Base-by-base conservation (phyloP, 2,888 invertebrate genomes). In the Oxystoma pomonae region DNA sequence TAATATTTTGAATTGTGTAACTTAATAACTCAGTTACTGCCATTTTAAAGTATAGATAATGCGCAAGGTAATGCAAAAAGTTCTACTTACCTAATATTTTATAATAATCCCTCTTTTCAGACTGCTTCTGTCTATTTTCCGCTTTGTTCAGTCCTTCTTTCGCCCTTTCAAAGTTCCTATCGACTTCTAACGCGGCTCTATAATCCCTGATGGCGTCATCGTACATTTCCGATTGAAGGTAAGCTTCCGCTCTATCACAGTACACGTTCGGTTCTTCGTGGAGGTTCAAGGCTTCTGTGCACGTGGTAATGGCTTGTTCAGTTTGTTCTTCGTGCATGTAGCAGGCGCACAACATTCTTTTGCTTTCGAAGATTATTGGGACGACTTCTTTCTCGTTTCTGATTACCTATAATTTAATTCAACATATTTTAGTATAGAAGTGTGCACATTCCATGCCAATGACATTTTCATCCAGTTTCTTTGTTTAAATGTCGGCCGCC, bases 101-200 rank as follows among this genome's bases (percentile, higher is more conserved):
- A 80, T 99, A 99, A 81, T 99, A 99, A 81, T 99, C 98, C 69
- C 97, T 83, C 75, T 91, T 91, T 76, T 96, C 93, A 0, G 97
- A 86, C 77, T 95, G 92, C 76, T 97, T 97, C 80, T 96, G 93
- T 70, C 96, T 80, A 75, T 94, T 92, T 80, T 97, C 94, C 1
- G 96, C 96, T 71, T 89, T 88, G 65, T 88, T 86, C 19, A 96
- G 78, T 0, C 98, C 98, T 65, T 98, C 96, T 77, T 92, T 91
- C 1, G 97, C 97, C 68, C 94, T 83, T 69, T 89, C 86, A 66
- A 87, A 84, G 20, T 88, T 85, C 51, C 90, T 89, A 70, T 98
- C 94, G 21, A 94, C 81, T 71, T 93, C 91, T 65, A 93, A 77
- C 0, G 98, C 98, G 61, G 90, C 86, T 73, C 93, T 91, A 81